phyloP scores from a whole-genome alignment of 30 jellyfish, hydroid and myxozoan species.

The Phacellophora camtschatica region DNA sequence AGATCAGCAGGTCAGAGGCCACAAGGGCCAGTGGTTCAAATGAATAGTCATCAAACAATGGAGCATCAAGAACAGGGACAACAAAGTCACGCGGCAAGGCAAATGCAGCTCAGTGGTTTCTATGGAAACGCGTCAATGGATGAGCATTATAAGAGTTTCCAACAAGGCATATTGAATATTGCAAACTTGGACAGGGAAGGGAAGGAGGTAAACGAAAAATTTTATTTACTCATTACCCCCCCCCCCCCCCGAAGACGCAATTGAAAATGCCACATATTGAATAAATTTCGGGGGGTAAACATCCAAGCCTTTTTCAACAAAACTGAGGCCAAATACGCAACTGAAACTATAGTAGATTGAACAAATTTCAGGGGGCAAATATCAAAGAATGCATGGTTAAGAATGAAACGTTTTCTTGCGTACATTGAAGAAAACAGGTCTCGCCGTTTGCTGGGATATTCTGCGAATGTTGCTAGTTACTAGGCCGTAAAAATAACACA shows the following conservation, averaged over 20 bases:
- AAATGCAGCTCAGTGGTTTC: neutral
- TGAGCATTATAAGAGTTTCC: slow-evolving; percentile 2
- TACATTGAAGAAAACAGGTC: too few relatives aligned
- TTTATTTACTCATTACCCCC: too few relatives aligned
- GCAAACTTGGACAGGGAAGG: slow-evolving; percentile 10
- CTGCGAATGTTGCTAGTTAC: too few relatives aligned
- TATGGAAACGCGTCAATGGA: neutral
- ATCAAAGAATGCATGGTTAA: too few relatives aligned
- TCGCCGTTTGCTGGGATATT: too few relatives aligned
- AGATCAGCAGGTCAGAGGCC: slow-evolving; percentile 7
- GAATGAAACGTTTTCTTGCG: too few relatives aligned
- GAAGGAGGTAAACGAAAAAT: slow-evolving; percentile 22
- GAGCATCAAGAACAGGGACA: neutral
- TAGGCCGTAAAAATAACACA: too few relatives aligned
- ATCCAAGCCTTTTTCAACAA: neutral
- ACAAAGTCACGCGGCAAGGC: neutral
- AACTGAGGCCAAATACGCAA: neutral
- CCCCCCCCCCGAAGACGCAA: too few relatives aligned
- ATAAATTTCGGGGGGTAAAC: neutral
- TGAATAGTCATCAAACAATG: neutral
- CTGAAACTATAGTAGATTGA: slow-evolving; percentile 21
- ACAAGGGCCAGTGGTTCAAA: neutral
- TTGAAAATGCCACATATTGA: too few relatives aligned
- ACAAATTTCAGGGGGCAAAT: too few relatives aligned
- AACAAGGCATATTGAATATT: slow-evolving; percentile 38